Conservation (phyloP, 2,888 invertebrate genomes). For the Vanessa cardui region DNA sequence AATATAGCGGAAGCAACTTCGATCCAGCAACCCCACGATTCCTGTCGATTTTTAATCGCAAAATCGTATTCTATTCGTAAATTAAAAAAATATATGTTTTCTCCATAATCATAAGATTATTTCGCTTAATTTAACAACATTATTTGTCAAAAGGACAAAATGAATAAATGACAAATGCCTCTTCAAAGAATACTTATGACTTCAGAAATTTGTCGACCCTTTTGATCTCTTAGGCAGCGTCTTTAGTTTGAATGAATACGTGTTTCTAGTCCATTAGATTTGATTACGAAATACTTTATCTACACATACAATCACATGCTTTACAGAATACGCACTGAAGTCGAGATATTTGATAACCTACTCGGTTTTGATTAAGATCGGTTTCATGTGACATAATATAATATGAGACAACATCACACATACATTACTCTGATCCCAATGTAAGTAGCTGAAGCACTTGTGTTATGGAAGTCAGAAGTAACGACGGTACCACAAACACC, state of each 20-base stretch:
- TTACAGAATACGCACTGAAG: not conserved
- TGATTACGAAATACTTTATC: constrained; percentile 15
- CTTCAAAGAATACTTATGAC: constrained; percentile 8
- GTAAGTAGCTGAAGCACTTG: too few relatives aligned
- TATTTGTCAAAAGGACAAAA: constrained; percentile 8
- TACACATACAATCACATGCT: not conserved
- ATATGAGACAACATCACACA: too few relatives aligned
- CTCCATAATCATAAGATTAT: constrained; percentile 11
- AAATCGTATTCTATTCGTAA: too few relatives aligned
- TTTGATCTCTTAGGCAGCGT: constrained; percentile 16
- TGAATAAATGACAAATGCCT: constrained; percentile 5
- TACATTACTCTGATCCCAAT: too few relatives aligned
- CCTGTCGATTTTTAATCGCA: too few relatives aligned
- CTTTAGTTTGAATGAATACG: constrained; percentile 22
- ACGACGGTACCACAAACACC: too few relatives aligned
- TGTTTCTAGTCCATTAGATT: constrained; percentile 20
- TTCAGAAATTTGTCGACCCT: constrained; percentile 14
- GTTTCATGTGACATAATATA: too few relatives aligned
- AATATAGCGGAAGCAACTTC: too few relatives aligned
- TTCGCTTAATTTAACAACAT: constrained; percentile 11
- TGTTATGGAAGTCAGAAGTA: too few relatives aligned
- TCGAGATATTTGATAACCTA: too few relatives aligned
- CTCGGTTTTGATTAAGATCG: too few relatives aligned
- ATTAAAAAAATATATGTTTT: not conserved
- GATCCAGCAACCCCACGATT: too few relatives aligned